Percentiles rank a stretch among this genome's conserved stretches.
Conservation (phyloP, 92 coral and sea anemone genomes). For the Phenganax subtilis region DNA sequence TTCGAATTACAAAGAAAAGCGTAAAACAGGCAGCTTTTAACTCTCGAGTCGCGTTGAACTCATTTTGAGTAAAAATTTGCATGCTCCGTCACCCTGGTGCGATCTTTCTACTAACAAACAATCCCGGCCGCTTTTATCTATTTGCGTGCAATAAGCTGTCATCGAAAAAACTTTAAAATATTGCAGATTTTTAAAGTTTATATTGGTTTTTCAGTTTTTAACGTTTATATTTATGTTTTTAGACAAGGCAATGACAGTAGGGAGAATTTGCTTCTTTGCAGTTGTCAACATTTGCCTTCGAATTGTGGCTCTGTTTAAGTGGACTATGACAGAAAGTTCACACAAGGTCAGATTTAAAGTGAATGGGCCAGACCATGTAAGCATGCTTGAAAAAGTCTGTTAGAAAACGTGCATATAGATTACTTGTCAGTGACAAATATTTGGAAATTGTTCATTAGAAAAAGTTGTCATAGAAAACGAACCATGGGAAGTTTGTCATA, state of each 20-base stretch:
- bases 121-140: too few relatives aligned
- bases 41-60: not conserved
- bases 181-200: not conserved
- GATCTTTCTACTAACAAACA: not conserved
- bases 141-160: not conserved
- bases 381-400: too few relatives aligned
- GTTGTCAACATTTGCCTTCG: slow-evolving; percentile 10
- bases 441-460: too few relatives aligned
- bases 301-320: too few relatives aligned
- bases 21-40: not conserved
- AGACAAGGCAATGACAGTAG: not conserved
- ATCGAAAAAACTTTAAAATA: not conserved
- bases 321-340: too few relatives aligned
- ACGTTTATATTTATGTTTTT: not conserved
- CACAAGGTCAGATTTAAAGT: too few relatives aligned
- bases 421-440: too few relatives aligned
- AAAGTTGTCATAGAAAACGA: too few relatives aligned
- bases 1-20: not conserved
- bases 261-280: not conserved
- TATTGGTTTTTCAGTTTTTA: not conserved
- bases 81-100: slow-evolving; percentile 14
- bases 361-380: too few relatives aligned
- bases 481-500: too few relatives aligned
- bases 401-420: too few relatives aligned
- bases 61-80: not conserved